Percentiles rank a stretch among this genome's conserved stretches.
Conservation (phyloP, 2,797 vertebrate genomes). For the Pempheris klunzingeri region DNA sequence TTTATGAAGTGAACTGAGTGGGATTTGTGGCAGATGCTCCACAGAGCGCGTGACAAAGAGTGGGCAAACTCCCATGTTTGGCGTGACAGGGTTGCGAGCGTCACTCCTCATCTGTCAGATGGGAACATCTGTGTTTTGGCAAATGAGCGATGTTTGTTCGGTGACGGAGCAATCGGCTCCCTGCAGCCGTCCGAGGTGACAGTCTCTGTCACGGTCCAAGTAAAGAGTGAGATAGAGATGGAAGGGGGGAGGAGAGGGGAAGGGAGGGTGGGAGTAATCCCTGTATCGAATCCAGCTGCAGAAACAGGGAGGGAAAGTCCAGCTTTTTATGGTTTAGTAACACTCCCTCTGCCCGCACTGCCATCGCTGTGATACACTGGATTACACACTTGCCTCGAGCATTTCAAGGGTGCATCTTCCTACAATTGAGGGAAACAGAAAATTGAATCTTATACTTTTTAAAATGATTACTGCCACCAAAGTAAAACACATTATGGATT, state of each 20-base stretch:
- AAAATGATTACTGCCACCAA: slow-evolving; percentile 64
- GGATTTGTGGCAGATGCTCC: slow-evolving; percentile 70
- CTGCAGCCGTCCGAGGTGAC: slow-evolving; percentile 77
- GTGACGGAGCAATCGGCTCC: slow-evolving; percentile 68
- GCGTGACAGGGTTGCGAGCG: slow-evolving; percentile 75
- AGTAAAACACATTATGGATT: slow-evolving; percentile 50
- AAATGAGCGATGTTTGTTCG: slow-evolving; percentile 70
- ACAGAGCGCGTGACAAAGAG: slow-evolving; percentile 63
- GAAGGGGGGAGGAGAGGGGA: slow-evolving; percentile 23
- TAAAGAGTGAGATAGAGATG: slow-evolving; percentile 65
- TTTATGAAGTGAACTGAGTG: slow-evolving; percentile 64
- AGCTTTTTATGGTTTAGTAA: slow-evolving; percentile 53
- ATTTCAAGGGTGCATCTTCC: slow-evolving; percentile 42
- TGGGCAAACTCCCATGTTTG: slow-evolving; percentile 70
- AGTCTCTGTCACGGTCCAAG: slow-evolving; percentile 76
- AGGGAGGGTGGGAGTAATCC: slow-evolving; percentile 66
- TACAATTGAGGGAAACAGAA: slow-evolving; percentile 30
- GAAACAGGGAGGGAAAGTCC: slow-evolving; percentile 63
- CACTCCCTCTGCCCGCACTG: slow-evolving; percentile 32
- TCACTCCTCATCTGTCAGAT: slow-evolving; percentile 73
- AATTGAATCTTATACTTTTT: slow-evolving; percentile 70
- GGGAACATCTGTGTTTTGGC: slow-evolving; percentile 78
- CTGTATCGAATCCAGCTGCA: slow-evolving; percentile 75
- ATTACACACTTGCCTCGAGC: slow-evolving; percentile 66
- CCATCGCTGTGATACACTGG: slow-evolving; percentile 63